Base-by-base conservation (phyloP, 1,140 invertebrate species). In the Drosophila arawakana region DNA sequence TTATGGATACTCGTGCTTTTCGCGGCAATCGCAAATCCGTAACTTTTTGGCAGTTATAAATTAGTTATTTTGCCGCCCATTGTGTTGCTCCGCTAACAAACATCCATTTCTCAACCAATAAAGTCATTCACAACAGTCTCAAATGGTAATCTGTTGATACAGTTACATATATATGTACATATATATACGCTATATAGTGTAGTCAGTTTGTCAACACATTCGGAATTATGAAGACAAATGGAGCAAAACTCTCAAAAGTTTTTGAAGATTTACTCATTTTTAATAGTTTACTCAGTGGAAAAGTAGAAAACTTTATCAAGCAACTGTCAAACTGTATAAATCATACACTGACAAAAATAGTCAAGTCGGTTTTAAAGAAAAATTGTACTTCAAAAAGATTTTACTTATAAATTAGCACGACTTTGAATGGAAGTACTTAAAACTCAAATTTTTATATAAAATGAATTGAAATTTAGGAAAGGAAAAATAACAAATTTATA, bases 31-130 rank as follows among this genome's bases (percentile, higher is more conserved):
- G 63, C 68, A 81, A 80, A 78, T 71, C 55, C 52, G 68, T 57
- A 68, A 81, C 78, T 77, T 88, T 82, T 50, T 83, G 84, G 54
- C 80, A 83, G 77, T 75, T 88, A 89, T 83, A 89, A 88, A 89
- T 88, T 83, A 78, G 80, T 61, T 59, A 34, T 34, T 65, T 54
- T 62, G 47, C 55, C 70, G 67, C 58, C 47, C 58, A 52, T 60
- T 74, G 37, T 70, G 60, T 34, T 47, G 37, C 37, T 8, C 49
- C 49, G 5, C 13, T 15, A 9, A 21, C 50, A 52, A 60, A 9
- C 59, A 74, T 49, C 81, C 74, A 81, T 82, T 88, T 65, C 59
- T 74, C 71, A 68, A 62, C 13, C 7, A 11, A 62, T 55, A n/a
- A 63, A 74, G 63, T 34, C 59, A 76, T 79, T 68, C 67, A 34